These are phyloP conservation scores for Eulemur rufifrons DNA, from an alignment of 2,113 vertebrate species.

Conservation along the genomic window DNA sequence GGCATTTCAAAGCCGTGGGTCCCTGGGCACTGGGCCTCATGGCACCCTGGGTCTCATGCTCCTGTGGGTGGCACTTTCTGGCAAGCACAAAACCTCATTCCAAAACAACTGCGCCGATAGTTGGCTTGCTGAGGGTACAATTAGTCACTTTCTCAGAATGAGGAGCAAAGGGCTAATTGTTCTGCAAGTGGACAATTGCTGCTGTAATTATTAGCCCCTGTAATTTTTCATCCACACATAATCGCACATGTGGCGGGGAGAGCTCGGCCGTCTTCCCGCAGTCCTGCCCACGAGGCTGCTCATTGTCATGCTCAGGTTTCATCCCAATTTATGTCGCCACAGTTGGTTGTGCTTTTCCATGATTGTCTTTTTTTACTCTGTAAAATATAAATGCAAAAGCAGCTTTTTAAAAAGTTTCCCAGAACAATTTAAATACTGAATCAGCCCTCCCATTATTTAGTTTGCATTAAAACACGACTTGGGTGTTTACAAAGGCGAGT, in stretches of 20 bases:
- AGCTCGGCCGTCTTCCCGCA: neutral
- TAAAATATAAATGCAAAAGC: conserved; percentile 72
- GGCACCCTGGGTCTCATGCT: neutral
- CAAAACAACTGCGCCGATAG: conserved; percentile 46
- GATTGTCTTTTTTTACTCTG: conserved; percentile 58
- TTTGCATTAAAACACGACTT: conserved; percentile 67
- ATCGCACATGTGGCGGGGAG: conserved; percentile 47
- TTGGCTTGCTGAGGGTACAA: conserved; percentile 70
- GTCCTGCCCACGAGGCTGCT: conserved; percentile 50
- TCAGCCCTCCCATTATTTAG: conserved; percentile 61
- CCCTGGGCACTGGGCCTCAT: neutral
- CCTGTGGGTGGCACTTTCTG: conserved; percentile 46
- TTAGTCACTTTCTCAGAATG: conserved; percentile 77
- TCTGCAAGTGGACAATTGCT: conserved; percentile 78
- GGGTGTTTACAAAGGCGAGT: conserved; percentile 57
- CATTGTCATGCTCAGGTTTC: conserved; percentile 61
- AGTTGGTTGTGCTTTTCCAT: conserved; percentile 72
- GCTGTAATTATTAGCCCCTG: conserved; percentile 77
- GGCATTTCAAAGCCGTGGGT: neutral
- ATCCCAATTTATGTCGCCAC: conserved; percentile 67
- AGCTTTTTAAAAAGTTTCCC: conserved; percentile 66
- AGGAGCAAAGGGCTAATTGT: conserved; percentile 81
- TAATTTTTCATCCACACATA: conserved; percentile 76
- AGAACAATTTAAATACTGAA: conserved; percentile 71
- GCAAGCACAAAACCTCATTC: conserved; percentile 46